phyloP scores from a whole-genome alignment of 2,888 invertebrate species.

The Euclidia mi region DNA sequence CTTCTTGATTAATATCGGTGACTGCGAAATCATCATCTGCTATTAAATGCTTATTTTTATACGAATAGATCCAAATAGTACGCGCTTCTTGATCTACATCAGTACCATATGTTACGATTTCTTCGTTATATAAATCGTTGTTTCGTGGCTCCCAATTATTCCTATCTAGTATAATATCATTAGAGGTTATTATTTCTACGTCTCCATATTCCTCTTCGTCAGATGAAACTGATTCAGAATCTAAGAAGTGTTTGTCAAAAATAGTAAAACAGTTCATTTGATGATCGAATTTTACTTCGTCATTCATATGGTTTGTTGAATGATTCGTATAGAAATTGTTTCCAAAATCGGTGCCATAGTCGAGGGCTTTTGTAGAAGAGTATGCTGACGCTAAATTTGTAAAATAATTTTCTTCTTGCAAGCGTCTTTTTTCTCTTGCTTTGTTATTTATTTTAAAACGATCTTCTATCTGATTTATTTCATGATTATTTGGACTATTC shows the following conservation, averaged over 20 bases:
- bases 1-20: slow-evolving; percentile 61
- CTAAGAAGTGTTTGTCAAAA: slow-evolving; percentile 61
- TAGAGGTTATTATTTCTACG: slow-evolving; percentile 49
- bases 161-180: slow-evolving; percentile 27
- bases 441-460: slow-evolving; percentile 58
- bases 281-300: slow-evolving; percentile 49
- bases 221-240: slow-evolving; percentile 69
- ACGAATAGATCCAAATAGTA: slow-evolving; percentile 80
- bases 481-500: slow-evolving; percentile 56
- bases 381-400: slow-evolving; percentile 18
- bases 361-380: slow-evolving; percentile 9
- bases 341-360: slow-evolving; percentile 9
- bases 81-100: slow-evolving; percentile 62
- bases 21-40: slow-evolving; percentile 65
- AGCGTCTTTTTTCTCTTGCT: slow-evolving; percentile 65
- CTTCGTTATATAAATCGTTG: slow-evolving; percentile 49
- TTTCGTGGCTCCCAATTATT: slow-evolving; percentile 48
- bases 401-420: slow-evolving; percentile 37
- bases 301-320: slow-evolving; percentile 20
- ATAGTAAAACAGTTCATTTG: slow-evolving; percentile 71
- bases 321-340: slow-evolving; percentile 23
- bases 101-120: slow-evolving; percentile 57
- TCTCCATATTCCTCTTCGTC: slow-evolving; percentile 58
- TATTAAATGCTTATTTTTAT: slow-evolving; percentile 72
- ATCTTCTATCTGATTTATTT: slow-evolving; percentile 47